Percentiles rank a stretch among this genome's conserved stretches.
Conservation (phyloP, 37 sponge, comb jelly and placozoan species). For the Dysidea cf. avara region DNA sequence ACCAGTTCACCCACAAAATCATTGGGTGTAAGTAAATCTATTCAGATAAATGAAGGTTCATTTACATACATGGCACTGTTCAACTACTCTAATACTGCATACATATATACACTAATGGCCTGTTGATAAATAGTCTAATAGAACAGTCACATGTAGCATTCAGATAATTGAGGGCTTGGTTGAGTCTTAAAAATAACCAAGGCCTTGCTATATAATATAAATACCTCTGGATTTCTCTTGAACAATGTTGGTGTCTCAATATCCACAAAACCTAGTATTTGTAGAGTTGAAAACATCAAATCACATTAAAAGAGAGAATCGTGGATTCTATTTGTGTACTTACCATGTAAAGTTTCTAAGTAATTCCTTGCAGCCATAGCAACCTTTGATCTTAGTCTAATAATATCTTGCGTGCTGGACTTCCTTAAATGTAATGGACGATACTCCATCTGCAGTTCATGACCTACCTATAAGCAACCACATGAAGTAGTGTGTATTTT, state of each 20-base stretch:
- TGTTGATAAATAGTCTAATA: no score
- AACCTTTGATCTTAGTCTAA: conserved; percentile 67
- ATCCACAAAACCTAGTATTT: conserved; percentile 74
- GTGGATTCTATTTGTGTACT: neutral
- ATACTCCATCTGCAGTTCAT: conserved; percentile 53
- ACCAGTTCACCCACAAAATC: no score
- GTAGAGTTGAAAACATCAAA: neutral
- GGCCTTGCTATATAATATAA: conserved; percentile 10
- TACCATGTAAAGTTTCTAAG: conserved; percentile 40
- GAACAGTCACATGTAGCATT: no score
- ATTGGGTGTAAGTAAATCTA: no score
- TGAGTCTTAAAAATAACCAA: neutral
- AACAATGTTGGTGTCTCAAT: conserved; percentile 90
- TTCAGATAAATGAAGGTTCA: no score
- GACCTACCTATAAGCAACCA: conserved; percentile 20
- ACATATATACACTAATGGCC: no score
- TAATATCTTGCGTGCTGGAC: conserved; percentile 38
- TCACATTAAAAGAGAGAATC: neutral
- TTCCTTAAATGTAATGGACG: conserved; percentile 54
- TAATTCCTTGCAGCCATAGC: conserved; percentile 68
- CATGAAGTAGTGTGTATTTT: neutral
- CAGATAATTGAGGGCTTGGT: no score
- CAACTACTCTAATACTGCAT: no score
- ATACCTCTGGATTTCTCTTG: conserved; percentile 64
- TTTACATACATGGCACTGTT: no score